Percentiles rank a stretch among this genome's conserved stretches.
Evolutionary conservation across 2,797 vertebrate genomes (phyloP).

Genomic region (Novumbra hubbsi): DNA sequence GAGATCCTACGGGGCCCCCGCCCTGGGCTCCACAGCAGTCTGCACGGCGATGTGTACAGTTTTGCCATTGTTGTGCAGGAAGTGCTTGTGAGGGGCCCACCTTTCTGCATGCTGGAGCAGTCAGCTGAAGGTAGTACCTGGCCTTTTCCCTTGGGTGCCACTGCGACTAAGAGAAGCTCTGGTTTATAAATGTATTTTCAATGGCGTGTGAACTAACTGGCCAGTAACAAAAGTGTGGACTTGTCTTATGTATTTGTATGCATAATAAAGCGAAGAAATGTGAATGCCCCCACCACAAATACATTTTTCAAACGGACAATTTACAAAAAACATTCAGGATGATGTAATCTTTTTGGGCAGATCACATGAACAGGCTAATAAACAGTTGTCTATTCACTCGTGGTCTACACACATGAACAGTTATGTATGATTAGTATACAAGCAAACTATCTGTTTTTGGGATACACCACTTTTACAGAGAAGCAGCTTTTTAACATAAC

Average conservation of each 20-base stretch:
- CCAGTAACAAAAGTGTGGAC: no score
- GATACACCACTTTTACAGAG: no score
- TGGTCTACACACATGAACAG: no score
- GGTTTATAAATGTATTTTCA: no score
- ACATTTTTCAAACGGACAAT: neutral
- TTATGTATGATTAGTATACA: neutral
- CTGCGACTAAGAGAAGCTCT: neutral
- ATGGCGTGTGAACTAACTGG: no score
- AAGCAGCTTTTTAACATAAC: no score
- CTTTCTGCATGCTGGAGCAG: conserved; percentile 57
- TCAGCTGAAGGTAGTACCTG: conserved; percentile 43
- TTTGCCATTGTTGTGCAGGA: conserved; percentile 63
- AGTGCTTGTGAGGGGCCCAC: conserved; percentile 52
- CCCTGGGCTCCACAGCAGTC: conserved; percentile 43
- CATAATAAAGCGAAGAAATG: neutral
- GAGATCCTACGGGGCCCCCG: conserved; percentile 51
- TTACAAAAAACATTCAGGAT: no score
- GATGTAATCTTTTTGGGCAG: no score
- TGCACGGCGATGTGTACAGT: conserved; percentile 57
- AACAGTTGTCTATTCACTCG: no score
- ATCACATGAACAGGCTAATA: no score
- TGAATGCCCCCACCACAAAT: neutral
- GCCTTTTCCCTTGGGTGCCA: neutral
- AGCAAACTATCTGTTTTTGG: no score
- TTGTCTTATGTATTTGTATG: no score